Percentiles rank a stretch among this genome's conserved stretches.
These are phyloP conservation scores for Scaptomyza tumidula DNA, from an alignment of 2,888 invertebrate species.

Conservation along the genomic window DNA sequence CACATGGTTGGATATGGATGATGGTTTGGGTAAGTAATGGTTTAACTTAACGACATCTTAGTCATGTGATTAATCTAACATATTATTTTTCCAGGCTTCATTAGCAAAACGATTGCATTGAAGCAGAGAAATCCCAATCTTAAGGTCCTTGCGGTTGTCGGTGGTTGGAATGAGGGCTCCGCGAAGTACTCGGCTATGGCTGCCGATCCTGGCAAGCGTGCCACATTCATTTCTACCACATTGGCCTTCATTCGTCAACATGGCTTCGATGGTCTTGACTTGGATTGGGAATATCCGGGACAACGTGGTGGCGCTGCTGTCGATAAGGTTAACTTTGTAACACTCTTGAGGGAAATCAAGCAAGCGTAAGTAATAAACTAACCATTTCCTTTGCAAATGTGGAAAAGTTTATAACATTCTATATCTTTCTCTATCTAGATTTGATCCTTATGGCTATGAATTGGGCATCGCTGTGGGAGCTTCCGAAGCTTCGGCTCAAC, in stretches of 20 bases:
- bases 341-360: slow-evolving; percentile 68
- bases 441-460: slow-evolving; percentile 85
- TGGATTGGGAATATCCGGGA: slow-evolving; percentile 97
- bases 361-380: slow-evolving; percentile 43
- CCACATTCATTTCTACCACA: slow-evolving; percentile 90
- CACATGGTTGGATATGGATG: slow-evolving; percentile 67
- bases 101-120: slow-evolving; percentile 63
- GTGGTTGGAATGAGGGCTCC: slow-evolving; percentile 97
- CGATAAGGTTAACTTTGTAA: slow-evolving; percentile 90
- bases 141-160: slow-evolving; percentile 93
- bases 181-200: slow-evolving; percentile 94
- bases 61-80: background rate
- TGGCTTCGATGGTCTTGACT: slow-evolving; percentile 94
- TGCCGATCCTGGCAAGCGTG: slow-evolving; percentile 89
- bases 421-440: slow-evolving; percentile 34
- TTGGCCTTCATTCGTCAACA: slow-evolving; percentile 90
- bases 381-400: no score
- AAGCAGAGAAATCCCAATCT: slow-evolving; percentile 67
- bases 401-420: no score
- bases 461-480: slow-evolving; percentile 87
- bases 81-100: slow-evolving; percentile 39
- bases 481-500: slow-evolving; percentile 47
- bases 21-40: slow-evolving; percentile 60
- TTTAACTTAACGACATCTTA: background rate
- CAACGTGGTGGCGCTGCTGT: slow-evolving; percentile 83